Evolutionary conservation across 1,140 invertebrate genomes (phyloP).

Genomic region (Brachionus plicatilis): DNA sequence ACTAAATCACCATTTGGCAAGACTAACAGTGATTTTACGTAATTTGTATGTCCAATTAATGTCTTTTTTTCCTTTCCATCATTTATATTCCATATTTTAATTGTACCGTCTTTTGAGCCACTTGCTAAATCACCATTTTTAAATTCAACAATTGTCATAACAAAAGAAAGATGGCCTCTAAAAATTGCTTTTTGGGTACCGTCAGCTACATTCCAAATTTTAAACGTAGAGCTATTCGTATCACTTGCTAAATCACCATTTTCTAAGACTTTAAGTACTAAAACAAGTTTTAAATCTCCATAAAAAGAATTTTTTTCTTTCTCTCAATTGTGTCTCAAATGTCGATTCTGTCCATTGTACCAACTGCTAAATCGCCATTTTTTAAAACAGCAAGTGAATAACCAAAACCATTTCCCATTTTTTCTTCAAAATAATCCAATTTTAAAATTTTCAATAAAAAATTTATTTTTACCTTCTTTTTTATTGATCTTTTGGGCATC

Average conservation of each 20-base stretch:
- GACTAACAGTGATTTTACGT: no score
- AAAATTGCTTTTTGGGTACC: not conserved
- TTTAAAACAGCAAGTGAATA: not conserved
- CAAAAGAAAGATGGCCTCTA: not conserved
- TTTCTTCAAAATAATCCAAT: not conserved
- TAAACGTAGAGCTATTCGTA: not conserved
- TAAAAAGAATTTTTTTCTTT: not conserved
- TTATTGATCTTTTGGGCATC: not conserved
- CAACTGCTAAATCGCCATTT: not conserved
- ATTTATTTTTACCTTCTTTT: not conserved
- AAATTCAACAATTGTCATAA: not conserved
- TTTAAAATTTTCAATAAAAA: not conserved
- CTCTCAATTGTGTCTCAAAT: not conserved
- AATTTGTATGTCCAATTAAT: no score
- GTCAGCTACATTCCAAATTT: not conserved
- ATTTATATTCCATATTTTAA: not conserved
- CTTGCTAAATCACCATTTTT: not conserved
- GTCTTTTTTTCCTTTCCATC: no score
- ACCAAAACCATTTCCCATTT: not conserved
- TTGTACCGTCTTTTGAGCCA: not conserved
- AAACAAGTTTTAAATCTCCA: not conserved
- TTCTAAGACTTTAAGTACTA: not conserved
- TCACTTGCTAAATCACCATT: not conserved
- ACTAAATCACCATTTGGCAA: no score
- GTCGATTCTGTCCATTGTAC: not conserved